Percentiles rank a stretch among this genome's conserved stretches.
These are phyloP conservation scores for Drosophila ambigua DNA, from an alignment of 1,140 invertebrate species.

Conservation along the genomic window DNA sequence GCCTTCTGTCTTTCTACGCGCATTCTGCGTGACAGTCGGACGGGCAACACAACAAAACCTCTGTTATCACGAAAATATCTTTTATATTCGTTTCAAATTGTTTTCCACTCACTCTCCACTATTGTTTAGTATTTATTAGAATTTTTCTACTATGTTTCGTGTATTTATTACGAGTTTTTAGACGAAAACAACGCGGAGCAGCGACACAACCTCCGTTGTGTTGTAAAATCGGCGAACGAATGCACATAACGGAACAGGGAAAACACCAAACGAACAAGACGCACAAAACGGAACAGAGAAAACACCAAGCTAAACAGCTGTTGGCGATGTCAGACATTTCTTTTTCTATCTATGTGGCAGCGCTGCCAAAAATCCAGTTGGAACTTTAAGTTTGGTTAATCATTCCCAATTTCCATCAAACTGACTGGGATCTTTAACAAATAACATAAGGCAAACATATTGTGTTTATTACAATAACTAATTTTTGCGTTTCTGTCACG, in stretches of 20 bases:
- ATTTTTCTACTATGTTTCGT: constrained; percentile 28
- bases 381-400: too few species aligned
- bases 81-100: not conserved
- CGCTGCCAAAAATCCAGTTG: too few species aligned
- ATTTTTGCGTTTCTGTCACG: too few species aligned
- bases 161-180: constrained; percentile 30
- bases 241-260: constrained; percentile 26
- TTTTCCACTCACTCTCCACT: constrained; percentile 1
- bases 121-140: constrained; percentile 13
- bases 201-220: constrained; percentile 29
- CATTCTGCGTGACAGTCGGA: constrained; percentile 39
- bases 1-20: constrained; percentile 50
- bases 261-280: constrained; percentile 1
- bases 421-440: too few species aligned
- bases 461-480: too few species aligned
- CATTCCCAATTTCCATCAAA: too few species aligned
- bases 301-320: constrained; percentile 23
- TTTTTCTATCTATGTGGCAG: not conserved
- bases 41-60: constrained; percentile 25
- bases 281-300: constrained; percentile 19
- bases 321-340: not conserved
- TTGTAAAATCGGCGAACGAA: constrained; percentile 25
- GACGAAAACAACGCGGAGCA: not conserved
- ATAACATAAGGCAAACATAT: too few species aligned
- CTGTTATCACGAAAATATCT: constrained; percentile 10